A percentile compares a stretch with the other conserved stretches of the same genome.
These are phyloP conservation scores for Incurvaria masculella DNA, from an alignment of 2,888 invertebrate genomes.

Conservation along the genomic window DNA sequence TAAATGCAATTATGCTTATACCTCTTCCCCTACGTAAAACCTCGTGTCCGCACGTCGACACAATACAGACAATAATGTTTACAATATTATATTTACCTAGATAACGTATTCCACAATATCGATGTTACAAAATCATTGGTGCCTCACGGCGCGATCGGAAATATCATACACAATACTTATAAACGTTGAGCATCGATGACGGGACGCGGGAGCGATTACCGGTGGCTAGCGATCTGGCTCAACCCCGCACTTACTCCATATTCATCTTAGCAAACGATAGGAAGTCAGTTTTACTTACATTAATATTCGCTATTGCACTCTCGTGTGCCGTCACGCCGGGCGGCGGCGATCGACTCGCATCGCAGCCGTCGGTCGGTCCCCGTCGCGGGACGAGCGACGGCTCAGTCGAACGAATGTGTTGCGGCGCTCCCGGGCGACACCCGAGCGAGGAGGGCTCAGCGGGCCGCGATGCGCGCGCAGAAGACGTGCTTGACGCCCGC, in stretches of 20 bases:
- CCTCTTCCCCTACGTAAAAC: conserved; percentile 12
- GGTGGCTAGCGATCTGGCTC: conserved; percentile 6
- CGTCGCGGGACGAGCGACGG: conserved; percentile 2
- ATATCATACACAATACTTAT: conserved; percentile 3
- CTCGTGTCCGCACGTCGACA: conserved; percentile 17
- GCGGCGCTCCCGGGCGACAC: conserved; percentile 20
- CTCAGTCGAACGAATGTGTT: conserved; percentile 14
- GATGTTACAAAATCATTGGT: conserved; percentile 31
- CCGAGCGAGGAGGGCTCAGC: conserved; percentile 23
- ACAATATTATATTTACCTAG: conserved; percentile 35
- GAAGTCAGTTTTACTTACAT: conserved; percentile 44
- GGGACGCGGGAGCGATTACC: conserved; percentile 12
- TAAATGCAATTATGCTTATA: too few species aligned
- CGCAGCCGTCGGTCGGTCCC: neutral
- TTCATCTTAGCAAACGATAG: conserved; percentile 49
- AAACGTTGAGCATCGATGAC: conserved; percentile 7
- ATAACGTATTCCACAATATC: conserved; percentile 38
- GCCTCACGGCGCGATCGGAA: conserved; percentile 22
- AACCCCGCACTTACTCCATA: conserved; percentile 27
- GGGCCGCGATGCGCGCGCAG: conserved; percentile 35
- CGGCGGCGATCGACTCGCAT: neutral
- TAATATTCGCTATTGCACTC: neutral
- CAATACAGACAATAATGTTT: conserved; percentile 21
- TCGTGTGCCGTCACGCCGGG: neutral
- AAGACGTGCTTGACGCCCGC: conserved; percentile 25